Evolutionary conservation across 2,888 invertebrate genomes (phyloP), one percentile per base, ranked within the genome.

Genomic region (Trypoxylon attenuatum): DNA sequence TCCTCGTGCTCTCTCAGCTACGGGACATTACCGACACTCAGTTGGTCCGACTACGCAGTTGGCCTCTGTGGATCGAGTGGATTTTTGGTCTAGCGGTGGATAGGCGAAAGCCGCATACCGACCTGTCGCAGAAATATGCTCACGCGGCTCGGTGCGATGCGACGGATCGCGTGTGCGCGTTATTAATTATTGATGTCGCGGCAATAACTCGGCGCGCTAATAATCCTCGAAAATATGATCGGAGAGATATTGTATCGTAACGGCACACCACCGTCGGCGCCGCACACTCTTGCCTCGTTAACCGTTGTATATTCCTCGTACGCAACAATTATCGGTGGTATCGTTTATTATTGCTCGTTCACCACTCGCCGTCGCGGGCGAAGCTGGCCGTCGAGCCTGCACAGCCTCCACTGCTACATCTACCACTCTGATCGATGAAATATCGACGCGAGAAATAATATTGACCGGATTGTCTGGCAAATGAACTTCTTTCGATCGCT

Each of bases 181-280:
- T 69, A 66, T 73, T 73, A 73, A 73, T 73, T 73, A 73, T 73
- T 60, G 55, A 73, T 49, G 55, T 29, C 50, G 16, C 21, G 52
- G 55, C 50, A 56, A 57, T 67, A 73, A 73, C 46, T 49, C 53
- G 73, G 54, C 61, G 47, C 49, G 38, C 46, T 69, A 72, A 68
- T 68, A 63, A 64, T 50, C 45, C 46, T 67, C 51, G 63, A 72
- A 73, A 73, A 73, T 73, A 66, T 60, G 68, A 69, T 69, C 50
- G 57, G 33, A 18, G 19, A 33, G 62, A 68, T 43, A 46, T 67
- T 27, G 50, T 15, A 49, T 19, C 61, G 63, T 49, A 47, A 56
- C 38, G 45, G 6, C 10, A 18, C 22, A 22, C 13, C 23, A 8
- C 16, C 46, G 21, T 6, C 15, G 39, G 13, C 22, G 25, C 38